Base-by-base conservation (phyloP, 1,140 invertebrate genomes). In the Dendroctonus valens region DNA sequence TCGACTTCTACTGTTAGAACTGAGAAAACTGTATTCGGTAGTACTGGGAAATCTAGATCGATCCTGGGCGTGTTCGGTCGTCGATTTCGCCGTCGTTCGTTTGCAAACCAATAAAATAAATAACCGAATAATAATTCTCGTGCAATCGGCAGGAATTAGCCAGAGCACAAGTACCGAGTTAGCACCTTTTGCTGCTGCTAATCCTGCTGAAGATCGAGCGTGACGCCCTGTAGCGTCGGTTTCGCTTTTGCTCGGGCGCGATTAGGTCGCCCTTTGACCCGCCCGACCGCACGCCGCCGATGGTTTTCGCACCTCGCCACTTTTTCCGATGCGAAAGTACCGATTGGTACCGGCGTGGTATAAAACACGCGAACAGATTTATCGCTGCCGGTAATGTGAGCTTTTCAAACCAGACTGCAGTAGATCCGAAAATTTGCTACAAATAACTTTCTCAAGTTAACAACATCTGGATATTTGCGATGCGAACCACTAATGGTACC, bases 151-250 rank as follows among this genome's bases (percentile, higher is more conserved):
- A 61, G 50, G 59, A 61, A 61, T 61, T 61, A 61, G 59, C 49
- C 41, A 59, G n/a, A 38, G 14, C 15, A 59, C 42, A 39, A 61
- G 50, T 41, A 41, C 59, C 38, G 49, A 51, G 42, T 59, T 50
- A 59, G 59, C 59, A 52, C 59, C 49, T 51, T 40, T 52, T 52
- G 59, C 59, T 52, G 59, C 59, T 46, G 50, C 59, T 61, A 52
- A 61, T 52, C 49, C 59, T 41, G 49, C 48, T 14, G 59, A 39
- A 26, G 59, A 61, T 61, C 59, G 59, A 48, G 59, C 59, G 59
- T 61, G 59, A 61, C 59, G 48, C 59, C 59, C 59, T 42, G 48
- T 61, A 52, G 59, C 59, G 59, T 14, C 59, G 59, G 59, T 61
- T 52, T 61, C 59, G 48, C 48, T 52, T 61, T 61, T 15, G 58